Base-by-base conservation (phyloP, 2,113 vertebrate genomes). In the Brachionichthys hirsutus region DNA sequence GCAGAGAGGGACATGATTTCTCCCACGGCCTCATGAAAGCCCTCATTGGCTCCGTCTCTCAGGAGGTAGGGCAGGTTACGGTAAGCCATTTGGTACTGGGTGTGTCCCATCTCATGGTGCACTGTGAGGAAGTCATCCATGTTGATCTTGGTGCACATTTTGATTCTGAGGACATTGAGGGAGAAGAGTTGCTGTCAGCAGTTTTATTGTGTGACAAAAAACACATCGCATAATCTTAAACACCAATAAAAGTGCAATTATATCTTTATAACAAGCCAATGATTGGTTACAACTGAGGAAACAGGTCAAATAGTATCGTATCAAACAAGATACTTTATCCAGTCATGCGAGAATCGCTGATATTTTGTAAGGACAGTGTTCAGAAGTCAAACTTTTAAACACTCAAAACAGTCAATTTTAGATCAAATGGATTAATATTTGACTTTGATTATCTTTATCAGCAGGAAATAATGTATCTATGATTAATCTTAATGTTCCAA, bases 1-100 rank as follows among this genome's bases (percentile, higher is more conserved):
- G 94, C 97, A 62, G 97, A 99, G 17, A 99, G 95, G 5, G 96
- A 95, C 95, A 99, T 98, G 67, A 98, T 98, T 77, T 99, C 97
- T 3, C 97, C 97, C 0, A 98, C 93, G 0, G 93, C 97, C 73
- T 99, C 97, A 0, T 98, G 97, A 87, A 99, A 99, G 6, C 97
- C 97, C 86, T 99, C 96, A 0, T 99, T 98, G 60, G 96, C 96
- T 0, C 97, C 96, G 0, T 82, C 87, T 62, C 94, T 87, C 12
- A 98, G 87, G 60, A 97, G 89, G 83, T 87, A 94, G 63, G 94
- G 79, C 49, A 90, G 93, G 0, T 0, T 0, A 0, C 93, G 74
- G 60, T 99, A 99, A 0, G 94, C 95, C 97, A 98, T 98, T 84
- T 98, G 92, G 0, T 99, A 99, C 80, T 98, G 94, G 9, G 97